phyloP scores from a whole-genome alignment of 2,797 vertebrate genomes.

The Nasua narica region DNA sequence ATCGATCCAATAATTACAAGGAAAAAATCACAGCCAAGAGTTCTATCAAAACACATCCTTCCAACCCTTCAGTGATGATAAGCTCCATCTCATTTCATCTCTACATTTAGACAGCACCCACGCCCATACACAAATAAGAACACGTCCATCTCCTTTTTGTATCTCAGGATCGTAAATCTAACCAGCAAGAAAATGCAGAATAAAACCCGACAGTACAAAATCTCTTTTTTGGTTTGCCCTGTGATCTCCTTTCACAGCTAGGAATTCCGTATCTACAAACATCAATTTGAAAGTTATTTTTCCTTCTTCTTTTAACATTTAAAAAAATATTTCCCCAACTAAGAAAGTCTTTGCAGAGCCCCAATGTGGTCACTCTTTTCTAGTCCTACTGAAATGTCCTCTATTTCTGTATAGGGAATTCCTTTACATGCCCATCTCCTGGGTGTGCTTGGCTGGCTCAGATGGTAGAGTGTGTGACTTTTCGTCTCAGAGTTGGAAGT shows the following conservation, averaged over 20 bases:
- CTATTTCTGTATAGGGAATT: neutral
- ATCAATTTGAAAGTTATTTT: neutral
- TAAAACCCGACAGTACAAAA: neutral
- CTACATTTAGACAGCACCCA: neutral
- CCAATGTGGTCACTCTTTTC: neutral
- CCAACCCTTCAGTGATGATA: neutral
- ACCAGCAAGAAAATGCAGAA: neutral
- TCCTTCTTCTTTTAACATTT: neutral
- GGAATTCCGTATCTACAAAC: neutral
- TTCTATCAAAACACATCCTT: neutral
- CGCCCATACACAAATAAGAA: neutral
- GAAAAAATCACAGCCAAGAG: neutral
- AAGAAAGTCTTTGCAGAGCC: neutral
- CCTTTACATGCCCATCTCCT: rapidly evolving
- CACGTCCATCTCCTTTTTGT: neutral
- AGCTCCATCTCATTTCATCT: neutral
- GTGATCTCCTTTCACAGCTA: neutral
- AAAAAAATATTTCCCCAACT: neutral
- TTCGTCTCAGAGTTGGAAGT: neutral
- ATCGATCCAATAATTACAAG: neutral
- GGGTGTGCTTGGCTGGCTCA: neutral
- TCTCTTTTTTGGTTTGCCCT: neutral
- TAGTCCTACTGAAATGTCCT: neutral
- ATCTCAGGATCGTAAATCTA: neutral
- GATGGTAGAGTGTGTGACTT: neutral